Conservation (phyloP, 1,140 invertebrate genomes). For the Drosophila kikkawai region DNA sequence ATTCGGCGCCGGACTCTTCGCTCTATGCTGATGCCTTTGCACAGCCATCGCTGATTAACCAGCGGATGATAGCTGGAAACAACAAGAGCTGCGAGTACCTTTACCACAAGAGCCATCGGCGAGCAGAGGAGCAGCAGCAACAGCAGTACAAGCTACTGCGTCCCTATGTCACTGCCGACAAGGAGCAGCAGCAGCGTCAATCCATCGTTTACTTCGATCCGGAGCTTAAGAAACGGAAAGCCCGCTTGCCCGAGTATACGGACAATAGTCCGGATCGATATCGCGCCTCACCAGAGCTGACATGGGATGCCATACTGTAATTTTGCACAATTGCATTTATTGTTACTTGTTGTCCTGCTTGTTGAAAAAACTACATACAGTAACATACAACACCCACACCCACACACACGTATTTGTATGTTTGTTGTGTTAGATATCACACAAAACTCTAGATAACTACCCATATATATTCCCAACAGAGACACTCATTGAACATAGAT, state of each 20-base stretch:
- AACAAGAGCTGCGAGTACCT: constrained; percentile 38
- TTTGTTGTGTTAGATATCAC: constrained; percentile 41
- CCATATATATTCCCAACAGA: constrained; percentile 14
- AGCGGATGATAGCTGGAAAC: constrained; percentile 27
- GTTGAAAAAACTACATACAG: constrained; percentile 29
- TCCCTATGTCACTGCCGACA: constrained; percentile 13
- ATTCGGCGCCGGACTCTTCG: constrained; percentile 24
- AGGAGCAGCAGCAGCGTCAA: constrained; percentile 29
- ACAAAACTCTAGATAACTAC: constrained; percentile 39
- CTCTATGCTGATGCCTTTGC: constrained; percentile 38
- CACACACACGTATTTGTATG: constrained; percentile 43
- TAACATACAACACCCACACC: constrained; percentile 13
- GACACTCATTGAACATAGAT: constrained; percentile 37
- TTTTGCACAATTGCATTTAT: constrained; percentile 39
- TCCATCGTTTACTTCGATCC: constrained; percentile 24
- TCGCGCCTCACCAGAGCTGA: constrained; percentile 30
- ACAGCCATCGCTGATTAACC: constrained; percentile 11
- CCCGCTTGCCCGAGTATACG: constrained; percentile 34
- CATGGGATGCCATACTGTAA: constrained; percentile 71
- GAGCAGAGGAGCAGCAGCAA: constrained; percentile 32
- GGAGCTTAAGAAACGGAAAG: constrained; percentile 55
- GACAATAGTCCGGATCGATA: constrained; percentile 46
- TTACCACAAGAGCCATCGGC: constrained; percentile 27
- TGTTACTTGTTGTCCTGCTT: constrained; percentile 53
- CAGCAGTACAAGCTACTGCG: constrained; percentile 17